A percentile compares a stretch with the other conserved stretches of the same genome.
phyloP scores from a whole-genome alignment of 2,888 invertebrate species.

The Nowickia ferox region DNA sequence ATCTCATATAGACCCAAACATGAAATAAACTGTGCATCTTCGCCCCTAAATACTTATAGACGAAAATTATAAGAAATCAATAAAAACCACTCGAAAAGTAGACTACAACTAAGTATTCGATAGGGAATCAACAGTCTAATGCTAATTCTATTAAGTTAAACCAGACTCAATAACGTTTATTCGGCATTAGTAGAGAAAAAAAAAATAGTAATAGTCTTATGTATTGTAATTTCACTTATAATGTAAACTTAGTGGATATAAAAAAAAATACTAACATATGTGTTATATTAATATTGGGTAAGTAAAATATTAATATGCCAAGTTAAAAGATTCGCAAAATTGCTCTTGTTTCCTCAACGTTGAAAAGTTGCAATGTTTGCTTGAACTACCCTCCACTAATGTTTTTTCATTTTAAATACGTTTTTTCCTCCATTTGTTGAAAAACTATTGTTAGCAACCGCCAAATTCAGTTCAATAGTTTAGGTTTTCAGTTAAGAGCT shows the following conservation, averaged over 20 bases:
- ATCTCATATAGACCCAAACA: too few relatives aligned
- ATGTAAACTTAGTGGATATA: slow-evolving; percentile 16
- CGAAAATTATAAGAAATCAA: neutral
- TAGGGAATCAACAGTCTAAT: slow-evolving; percentile 24
- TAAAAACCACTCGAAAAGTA: neutral
- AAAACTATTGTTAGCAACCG: slow-evolving; percentile 50
- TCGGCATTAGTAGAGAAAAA: neutral
- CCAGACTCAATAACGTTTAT: neutral
- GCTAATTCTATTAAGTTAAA: neutral
- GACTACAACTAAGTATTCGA: neutral
- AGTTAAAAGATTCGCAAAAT: neutral
- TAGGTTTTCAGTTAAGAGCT: slow-evolving; percentile 35
- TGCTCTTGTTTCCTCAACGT: neutral
- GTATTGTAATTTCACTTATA: slow-evolving; percentile 10
- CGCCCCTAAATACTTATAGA: neutral
- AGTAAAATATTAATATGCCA: neutral
- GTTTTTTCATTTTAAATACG: neutral
- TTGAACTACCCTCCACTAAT: neutral
- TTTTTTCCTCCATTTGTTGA: neutral
- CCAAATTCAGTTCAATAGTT: slow-evolving; percentile 63
- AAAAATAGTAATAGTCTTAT: neutral
- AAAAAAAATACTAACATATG: neutral
- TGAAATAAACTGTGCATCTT: neutral
- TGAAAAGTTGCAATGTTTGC: neutral
- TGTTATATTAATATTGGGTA: neutral